Evolutionary conservation across 1,140 invertebrate genomes (phyloP).

Genomic region (Cyrtorhinus lividipennis): DNA sequence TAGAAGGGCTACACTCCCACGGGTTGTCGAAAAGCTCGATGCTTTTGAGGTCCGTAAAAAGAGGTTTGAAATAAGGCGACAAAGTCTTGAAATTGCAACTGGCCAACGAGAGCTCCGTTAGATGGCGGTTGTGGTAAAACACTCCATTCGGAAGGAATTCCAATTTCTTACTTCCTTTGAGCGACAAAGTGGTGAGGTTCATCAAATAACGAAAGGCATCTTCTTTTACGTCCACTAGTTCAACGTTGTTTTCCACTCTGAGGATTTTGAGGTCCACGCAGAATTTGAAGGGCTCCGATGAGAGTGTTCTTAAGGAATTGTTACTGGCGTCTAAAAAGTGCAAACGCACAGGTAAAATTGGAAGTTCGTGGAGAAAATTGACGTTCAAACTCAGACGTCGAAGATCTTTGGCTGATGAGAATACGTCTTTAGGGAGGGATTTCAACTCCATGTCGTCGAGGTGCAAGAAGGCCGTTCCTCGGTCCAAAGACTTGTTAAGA

Average conservation of each 20-base stretch:
- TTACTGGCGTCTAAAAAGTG: constrained; percentile 12
- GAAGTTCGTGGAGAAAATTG: constrained; percentile 9
- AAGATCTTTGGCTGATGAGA: not conserved
- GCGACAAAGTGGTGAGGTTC: constrained; percentile 11
- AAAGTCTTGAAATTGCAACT: constrained; percentile 15
- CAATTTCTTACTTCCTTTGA: constrained; percentile 17
- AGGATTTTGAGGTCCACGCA: not conserved
- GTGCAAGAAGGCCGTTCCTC: not conserved
- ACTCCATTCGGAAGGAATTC: not conserved
- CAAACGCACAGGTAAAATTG: constrained; percentile 11
- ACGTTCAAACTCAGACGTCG: constrained; percentile 9
- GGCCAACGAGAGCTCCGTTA: constrained; percentile 12
- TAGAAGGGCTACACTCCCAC: constrained; percentile 15
- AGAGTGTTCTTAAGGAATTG: constrained; percentile 5
- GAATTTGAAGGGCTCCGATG: not conserved
- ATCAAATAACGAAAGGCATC: constrained; percentile 10
- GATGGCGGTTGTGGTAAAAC: constrained; percentile 10
- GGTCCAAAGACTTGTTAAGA: not conserved
- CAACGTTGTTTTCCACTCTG: constrained; percentile 12
- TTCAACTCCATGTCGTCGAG: not conserved
- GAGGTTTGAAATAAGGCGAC: not conserved
- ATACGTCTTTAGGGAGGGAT: not conserved
- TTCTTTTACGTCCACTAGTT: not conserved
- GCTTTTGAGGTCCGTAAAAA: not conserved
- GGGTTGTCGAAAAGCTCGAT: constrained; percentile 16